Evolutionary conservation across 2,113 vertebrate species (phyloP).

Genomic region (Acanthochromis polyacanthus): DNA sequence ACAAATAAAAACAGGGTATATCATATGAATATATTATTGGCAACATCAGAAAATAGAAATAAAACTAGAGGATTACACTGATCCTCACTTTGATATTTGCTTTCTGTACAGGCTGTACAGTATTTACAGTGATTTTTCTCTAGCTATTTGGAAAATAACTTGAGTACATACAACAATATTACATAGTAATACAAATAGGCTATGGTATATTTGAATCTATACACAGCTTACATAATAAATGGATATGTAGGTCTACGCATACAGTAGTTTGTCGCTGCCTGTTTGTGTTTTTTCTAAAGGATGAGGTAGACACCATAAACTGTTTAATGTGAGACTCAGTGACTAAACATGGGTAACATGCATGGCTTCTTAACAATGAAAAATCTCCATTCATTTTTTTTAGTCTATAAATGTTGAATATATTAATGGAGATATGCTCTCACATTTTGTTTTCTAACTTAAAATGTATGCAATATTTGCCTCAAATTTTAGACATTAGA

Average conservation of each 20-base stretch:
- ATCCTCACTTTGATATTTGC: slow-evolving; percentile 9
- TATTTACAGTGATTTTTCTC: slow-evolving; percentile 19
- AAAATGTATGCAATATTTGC: slow-evolving; percentile 20
- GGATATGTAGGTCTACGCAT: background rate
- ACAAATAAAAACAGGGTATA: slow-evolving; percentile 6
- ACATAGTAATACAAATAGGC: background rate
- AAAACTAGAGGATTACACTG: slow-evolving; percentile 17
- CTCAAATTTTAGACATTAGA: background rate
- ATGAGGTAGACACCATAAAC: slow-evolving; percentile 47
- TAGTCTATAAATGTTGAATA: background rate
- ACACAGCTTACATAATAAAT: slow-evolving; percentile 1
- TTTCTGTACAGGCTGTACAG: slow-evolving; percentile 6
- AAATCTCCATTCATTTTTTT: background rate
- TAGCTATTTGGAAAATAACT: slow-evolving; percentile 7
- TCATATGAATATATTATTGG: slow-evolving; percentile 23
- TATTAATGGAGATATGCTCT: background rate
- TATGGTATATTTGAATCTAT: background rate
- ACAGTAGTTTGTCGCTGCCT: background rate
- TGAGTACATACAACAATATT: background rate
- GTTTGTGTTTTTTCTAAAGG: background rate
- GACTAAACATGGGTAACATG: slow-evolving; percentile 1
- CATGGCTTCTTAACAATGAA: background rate
- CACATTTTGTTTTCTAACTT: background rate
- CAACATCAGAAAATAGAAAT: slow-evolving; percentile 43
- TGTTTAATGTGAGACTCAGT: background rate